These are phyloP conservation scores for Notodonta dromedarius DNA, from an alignment of 2,888 invertebrate species.

Conservation along the genomic window DNA sequence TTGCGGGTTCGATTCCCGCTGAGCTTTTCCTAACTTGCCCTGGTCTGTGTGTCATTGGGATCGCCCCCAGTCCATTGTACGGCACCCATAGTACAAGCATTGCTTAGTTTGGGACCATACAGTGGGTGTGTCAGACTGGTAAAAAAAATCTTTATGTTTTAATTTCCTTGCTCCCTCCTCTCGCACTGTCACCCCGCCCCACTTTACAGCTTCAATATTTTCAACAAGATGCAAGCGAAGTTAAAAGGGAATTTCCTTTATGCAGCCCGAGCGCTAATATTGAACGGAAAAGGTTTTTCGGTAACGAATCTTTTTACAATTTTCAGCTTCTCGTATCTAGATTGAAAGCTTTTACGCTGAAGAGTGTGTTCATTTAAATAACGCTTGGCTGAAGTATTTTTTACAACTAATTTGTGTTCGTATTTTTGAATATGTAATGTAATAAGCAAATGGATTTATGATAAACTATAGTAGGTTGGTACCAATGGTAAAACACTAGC, in stretches of 20 bases:
- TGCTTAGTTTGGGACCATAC: too few relatives aligned
- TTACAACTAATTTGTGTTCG: too few relatives aligned
- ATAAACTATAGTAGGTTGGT: too few relatives aligned
- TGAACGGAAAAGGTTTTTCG: constrained; percentile 47
- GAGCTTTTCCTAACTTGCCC: too few relatives aligned
- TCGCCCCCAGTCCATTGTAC: too few relatives aligned
- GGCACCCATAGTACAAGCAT: too few relatives aligned
- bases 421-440: too few relatives aligned
- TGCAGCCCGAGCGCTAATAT: constrained; percentile 55
- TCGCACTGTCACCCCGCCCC: constrained; percentile 27
- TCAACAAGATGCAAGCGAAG: constrained; percentile 59
- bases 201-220: constrained; percentile 61
- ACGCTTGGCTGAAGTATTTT: not conserved
- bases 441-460: too few relatives aligned
- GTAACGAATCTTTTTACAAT: constrained; percentile 44
- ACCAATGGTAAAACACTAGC: not conserved
- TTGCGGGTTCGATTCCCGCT: too few relatives aligned
- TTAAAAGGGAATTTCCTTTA: constrained; percentile 58
- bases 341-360: constrained; percentile 43
- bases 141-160: too few relatives aligned
- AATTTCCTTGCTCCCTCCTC: constrained; percentile 17
- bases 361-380: not conserved
- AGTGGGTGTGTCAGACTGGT: too few relatives aligned
- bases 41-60: too few relatives aligned
- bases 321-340: constrained; percentile 36